These are phyloP conservation scores for Tachina fera DNA, from an alignment of 2,888 invertebrate genomes.

Conservation along the genomic window DNA sequence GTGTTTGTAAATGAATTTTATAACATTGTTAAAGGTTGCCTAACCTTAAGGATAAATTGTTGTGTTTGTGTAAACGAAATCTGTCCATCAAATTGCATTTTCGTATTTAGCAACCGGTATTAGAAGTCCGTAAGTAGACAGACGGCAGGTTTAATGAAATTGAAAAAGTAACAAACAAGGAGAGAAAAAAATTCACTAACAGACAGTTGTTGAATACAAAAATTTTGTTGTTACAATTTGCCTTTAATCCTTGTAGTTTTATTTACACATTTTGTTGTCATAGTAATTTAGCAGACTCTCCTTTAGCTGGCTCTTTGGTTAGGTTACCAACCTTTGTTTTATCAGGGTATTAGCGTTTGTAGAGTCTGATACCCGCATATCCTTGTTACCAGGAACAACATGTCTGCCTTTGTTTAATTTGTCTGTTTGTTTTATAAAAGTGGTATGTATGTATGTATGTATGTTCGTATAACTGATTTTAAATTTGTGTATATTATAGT, in stretches of 20 bases:
- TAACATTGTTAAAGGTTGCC: constrained; percentile 15
- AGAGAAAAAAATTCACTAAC: not conserved
- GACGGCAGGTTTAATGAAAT: constrained; percentile 15
- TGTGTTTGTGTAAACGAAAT: constrained; percentile 68
- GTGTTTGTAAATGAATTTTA: not conserved
- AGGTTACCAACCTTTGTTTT: constrained; percentile 33
- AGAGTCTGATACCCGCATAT: constrained; percentile 47
- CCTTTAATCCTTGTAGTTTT: constrained; percentile 37
- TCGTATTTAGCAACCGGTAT: constrained; percentile 60
- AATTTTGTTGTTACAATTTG: constrained; percentile 42
- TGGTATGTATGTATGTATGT: too few species aligned
- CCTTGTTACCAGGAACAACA: constrained; percentile 29
- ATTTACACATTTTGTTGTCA: constrained; percentile 16
- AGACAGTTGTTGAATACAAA: constrained; percentile 43
- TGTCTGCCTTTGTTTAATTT: constrained; percentile 41
- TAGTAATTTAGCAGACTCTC: constrained; percentile 22
- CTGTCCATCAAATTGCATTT: constrained; percentile 77
- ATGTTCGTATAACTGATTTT: constrained; percentile 41
- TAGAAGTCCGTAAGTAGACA: constrained; percentile 48
- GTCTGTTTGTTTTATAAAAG: constrained; percentile 27
- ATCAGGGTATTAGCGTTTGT: constrained; percentile 38
- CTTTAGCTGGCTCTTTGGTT: constrained; percentile 6
- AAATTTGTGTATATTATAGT: not conserved
- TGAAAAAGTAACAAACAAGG: constrained; percentile 1
- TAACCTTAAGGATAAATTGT: constrained; percentile 26